Conservation (phyloP, 2,797 vertebrate genomes). For the Valencia hispanica region DNA sequence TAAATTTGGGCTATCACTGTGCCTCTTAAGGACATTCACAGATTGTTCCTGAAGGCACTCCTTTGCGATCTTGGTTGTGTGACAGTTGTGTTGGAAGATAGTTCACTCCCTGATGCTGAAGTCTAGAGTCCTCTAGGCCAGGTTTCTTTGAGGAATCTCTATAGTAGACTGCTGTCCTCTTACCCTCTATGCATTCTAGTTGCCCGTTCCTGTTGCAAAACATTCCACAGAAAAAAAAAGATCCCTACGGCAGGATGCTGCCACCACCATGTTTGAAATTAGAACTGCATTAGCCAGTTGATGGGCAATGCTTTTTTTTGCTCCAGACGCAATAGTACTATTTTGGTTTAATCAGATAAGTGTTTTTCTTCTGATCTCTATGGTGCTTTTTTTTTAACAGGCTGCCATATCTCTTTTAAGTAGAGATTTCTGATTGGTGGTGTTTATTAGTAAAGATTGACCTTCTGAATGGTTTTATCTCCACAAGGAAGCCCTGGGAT, state of each 20-base stretch:
- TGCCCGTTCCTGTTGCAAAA: not conserved
- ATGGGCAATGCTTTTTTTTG: not conserved
- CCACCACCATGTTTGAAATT: not conserved
- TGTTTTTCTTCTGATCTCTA: not conserved
- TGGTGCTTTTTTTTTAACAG: too few relatives aligned
- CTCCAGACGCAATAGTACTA: too few relatives aligned
- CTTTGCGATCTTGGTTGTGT: not conserved
- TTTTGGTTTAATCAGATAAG: too few relatives aligned
- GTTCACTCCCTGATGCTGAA: not conserved
- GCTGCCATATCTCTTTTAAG: too few relatives aligned
- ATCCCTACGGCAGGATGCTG: not conserved
- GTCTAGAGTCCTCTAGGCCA: not conserved
- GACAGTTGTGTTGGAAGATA: not conserved
- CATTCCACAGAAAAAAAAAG: not conserved
- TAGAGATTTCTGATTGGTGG: too few relatives aligned
- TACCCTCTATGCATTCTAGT: not conserved
- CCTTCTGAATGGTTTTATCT: too few relatives aligned
- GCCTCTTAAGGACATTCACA: not conserved
- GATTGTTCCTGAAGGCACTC: not conserved
- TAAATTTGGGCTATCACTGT: not conserved
- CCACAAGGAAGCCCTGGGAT: too few relatives aligned
- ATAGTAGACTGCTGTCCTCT: not conserved
- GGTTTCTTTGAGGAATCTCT: not conserved
- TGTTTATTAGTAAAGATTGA: too few relatives aligned
- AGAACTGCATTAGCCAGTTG: not conserved